A percentile compares a stretch with the other conserved stretches of the same genome.
Evolutionary conservation across 2,797 vertebrate species (phyloP).

Genomic region (Arnoldichthys spilopterus): DNA sequence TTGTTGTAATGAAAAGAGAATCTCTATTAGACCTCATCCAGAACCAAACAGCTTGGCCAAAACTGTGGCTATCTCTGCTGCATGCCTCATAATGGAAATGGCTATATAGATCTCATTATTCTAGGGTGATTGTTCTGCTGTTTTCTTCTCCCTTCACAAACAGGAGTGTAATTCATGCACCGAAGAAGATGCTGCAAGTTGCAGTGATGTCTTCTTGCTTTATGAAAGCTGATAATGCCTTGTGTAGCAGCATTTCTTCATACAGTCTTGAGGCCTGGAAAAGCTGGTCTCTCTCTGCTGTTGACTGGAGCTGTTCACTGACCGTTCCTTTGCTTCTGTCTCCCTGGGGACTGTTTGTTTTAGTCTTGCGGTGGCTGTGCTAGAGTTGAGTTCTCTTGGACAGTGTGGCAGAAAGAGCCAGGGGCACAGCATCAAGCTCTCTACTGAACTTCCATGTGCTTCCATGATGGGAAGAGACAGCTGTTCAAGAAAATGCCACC

Average conservation of each 20-base stretch:
- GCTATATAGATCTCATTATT: constrained; percentile 46
- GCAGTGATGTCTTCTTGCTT: constrained; percentile 44
- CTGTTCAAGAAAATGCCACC: constrained; percentile 43
- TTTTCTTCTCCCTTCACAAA: constrained; percentile 32
- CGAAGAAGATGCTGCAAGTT: constrained; percentile 20
- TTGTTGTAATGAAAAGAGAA: constrained; percentile 44
- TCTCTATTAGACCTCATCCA: constrained; percentile 29
- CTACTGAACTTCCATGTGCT: constrained; percentile 28
- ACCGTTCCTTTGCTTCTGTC: constrained; percentile 9
- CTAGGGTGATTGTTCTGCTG: constrained; percentile 16
- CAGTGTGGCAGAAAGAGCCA: constrained; percentile 29
- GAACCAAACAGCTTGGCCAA: constrained; percentile 7
- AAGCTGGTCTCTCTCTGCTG: constrained; percentile 20
- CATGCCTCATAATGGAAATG: constrained; percentile 41
- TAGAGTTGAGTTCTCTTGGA: constrained; percentile 45
- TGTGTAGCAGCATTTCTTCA: constrained; percentile 17
- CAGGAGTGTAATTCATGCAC: constrained; percentile 46
- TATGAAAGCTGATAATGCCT: constrained; percentile 54
- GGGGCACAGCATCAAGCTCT: constrained; percentile 34
- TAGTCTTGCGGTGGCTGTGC: constrained; percentile 22
- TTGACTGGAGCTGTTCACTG: constrained; percentile 28
- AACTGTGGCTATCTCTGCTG: constrained; percentile 15
- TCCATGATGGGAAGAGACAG: constrained; percentile 42
- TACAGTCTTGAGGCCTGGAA: background rate
- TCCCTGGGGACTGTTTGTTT: constrained; percentile 46